phyloP scores from a whole-genome alignment of 1,140 invertebrate genomes.

The Brachionus rubens region DNA sequence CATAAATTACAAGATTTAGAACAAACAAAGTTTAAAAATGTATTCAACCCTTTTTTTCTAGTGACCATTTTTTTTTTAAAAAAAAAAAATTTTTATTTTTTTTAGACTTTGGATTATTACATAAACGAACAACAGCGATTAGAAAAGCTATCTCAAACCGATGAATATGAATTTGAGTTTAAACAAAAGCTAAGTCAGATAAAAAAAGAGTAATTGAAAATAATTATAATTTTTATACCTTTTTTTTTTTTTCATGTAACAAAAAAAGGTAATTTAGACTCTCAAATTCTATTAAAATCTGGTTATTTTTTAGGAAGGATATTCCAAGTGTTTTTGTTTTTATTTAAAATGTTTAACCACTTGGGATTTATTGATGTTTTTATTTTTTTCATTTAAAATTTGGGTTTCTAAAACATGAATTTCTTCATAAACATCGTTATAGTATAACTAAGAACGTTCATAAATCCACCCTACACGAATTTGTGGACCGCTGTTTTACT shows the following conservation, averaged over 20 bases:
- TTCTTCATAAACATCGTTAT: too few relatives aligned
- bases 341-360: too few relatives aligned
- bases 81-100: background rate
- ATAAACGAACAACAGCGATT: slow-evolving; percentile 19
- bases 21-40: slow-evolving; percentile 5
- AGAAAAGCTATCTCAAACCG: slow-evolving; percentile 10
- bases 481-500: too few relatives aligned
- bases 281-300: too few relatives aligned
- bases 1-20: slow-evolving; percentile 8
- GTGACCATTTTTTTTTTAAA: background rate
- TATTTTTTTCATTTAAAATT: too few relatives aligned
- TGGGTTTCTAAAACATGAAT: too few relatives aligned
- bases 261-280: too few relatives aligned
- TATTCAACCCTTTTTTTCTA: background rate
- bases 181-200: background rate
- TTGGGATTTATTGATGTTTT: too few relatives aligned
- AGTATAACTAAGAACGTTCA: too few relatives aligned
- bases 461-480: too few relatives aligned
- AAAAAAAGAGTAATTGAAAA: slow-evolving; percentile 34
- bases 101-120: slow-evolving; percentile 29
- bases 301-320: too few relatives aligned
- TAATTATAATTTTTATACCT: background rate
- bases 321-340: too few relatives aligned
- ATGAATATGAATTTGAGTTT: slow-evolving; percentile 37
- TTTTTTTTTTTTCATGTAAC: background rate